These are phyloP conservation scores for Virgularia gustaviana DNA, from an alignment of 92 coral and sea anemone species.

Conservation along the genomic window DNA sequence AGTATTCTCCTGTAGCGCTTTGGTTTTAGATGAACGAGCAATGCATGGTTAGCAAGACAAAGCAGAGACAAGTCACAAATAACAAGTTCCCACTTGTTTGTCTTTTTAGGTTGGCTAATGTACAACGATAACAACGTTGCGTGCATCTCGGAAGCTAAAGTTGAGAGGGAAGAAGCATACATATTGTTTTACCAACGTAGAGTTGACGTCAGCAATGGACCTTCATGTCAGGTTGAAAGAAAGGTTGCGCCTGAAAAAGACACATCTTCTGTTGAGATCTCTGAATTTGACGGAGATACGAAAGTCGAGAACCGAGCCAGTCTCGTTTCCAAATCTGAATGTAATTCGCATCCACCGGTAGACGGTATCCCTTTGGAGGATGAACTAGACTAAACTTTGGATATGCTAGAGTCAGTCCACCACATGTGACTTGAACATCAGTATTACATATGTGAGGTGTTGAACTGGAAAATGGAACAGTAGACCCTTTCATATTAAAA, in stretches of 20 bases:
- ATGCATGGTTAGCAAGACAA: too few relatives aligned
- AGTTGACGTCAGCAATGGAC: neutral
- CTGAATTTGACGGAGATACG: neutral
- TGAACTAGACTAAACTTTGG: neutral
- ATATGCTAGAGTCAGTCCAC: too few relatives aligned
- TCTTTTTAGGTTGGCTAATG: conserved; percentile 72
- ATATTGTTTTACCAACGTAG: conserved; percentile 88
- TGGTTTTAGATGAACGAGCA: neutral
- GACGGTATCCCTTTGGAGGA: neutral
- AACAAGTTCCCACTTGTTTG: neutral
- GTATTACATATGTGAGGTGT: neutral
- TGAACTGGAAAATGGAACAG: neutral
- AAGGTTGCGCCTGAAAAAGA: neutral
- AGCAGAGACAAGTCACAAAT: too few relatives aligned
- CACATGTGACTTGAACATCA: neutral
- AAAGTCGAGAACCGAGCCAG: too few relatives aligned
- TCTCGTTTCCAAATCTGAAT: neutral
- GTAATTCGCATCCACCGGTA: too few relatives aligned
- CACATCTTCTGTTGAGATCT: neutral
- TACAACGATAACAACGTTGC: conserved; percentile 84
- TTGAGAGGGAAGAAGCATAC: conserved; percentile 76
- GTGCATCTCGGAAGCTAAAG: conserved; percentile 57
- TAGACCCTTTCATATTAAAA: too few relatives aligned
- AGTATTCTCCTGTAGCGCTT: neutral
- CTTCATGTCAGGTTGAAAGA: too few relatives aligned